A percentile compares a stretch with the other conserved stretches of the same genome.
These are phyloP conservation scores for Athene noctua DNA, from an alignment of 2,113 vertebrate species.

Conservation along the genomic window DNA sequence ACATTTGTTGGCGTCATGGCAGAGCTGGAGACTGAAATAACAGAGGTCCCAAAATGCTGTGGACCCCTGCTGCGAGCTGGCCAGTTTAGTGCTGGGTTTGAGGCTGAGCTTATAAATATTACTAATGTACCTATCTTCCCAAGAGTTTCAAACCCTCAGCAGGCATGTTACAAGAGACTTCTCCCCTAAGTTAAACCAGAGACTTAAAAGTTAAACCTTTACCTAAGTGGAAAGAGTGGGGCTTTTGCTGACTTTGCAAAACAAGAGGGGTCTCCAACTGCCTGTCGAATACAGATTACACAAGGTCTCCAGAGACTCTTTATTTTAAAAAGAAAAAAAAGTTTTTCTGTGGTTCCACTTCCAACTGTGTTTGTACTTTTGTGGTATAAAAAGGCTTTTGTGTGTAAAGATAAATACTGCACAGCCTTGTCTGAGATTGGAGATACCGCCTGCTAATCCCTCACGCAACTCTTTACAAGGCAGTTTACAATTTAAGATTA, in stretches of 20 bases:
- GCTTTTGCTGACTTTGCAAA: background rate
- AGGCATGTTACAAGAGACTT: background rate
- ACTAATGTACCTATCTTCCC: background rate
- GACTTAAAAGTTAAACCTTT: background rate
- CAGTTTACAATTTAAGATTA: background rate
- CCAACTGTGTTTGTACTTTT: background rate
- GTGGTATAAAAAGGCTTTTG: background rate
- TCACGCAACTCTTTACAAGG: rapidly evolving
- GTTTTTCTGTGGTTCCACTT: background rate
- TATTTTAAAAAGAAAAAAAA: background rate
- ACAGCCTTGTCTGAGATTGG: background rate
- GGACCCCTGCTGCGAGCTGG: rapidly evolving
- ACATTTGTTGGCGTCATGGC: background rate
- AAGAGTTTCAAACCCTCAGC: background rate
- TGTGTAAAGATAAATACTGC: background rate
- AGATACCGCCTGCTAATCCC: background rate
- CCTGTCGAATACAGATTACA: background rate
- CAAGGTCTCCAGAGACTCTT: background rate
- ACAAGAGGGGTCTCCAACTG: background rate
- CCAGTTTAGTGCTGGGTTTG: background rate
- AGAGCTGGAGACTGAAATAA: background rate
- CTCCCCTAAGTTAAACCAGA: background rate
- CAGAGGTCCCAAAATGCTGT: background rate
- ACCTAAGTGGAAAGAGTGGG: background rate
- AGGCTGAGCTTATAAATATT: background rate